phyloP scores from a whole-genome alignment of 2,888 invertebrate genomes.

The Ophion slaviceki region DNA sequence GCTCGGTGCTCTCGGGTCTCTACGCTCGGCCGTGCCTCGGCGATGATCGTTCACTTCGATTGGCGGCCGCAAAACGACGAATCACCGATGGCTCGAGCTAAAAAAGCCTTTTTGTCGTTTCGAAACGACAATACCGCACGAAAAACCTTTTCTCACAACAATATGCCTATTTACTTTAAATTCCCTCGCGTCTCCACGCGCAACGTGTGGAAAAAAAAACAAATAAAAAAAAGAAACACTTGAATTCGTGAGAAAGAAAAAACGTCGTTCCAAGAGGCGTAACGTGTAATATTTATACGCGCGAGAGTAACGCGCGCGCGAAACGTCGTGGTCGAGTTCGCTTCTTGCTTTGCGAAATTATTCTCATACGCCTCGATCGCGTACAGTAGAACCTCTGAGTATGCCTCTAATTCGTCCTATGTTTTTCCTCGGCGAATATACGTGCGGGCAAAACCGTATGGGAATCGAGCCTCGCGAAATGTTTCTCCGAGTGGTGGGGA shows the following conservation, averaged over 20 bases:
- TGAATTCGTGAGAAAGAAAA: background rate
- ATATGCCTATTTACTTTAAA: too few relatives aligned
- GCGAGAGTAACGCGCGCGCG: constrained; percentile 13
- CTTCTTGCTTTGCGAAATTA: constrained; percentile 46
- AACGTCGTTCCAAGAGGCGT: background rate
- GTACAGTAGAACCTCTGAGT: constrained; percentile 30
- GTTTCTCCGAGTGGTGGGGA: constrained; percentile 62
- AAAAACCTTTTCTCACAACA: background rate
- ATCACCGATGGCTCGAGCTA: constrained; percentile 55
- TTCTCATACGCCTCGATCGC: constrained; percentile 27
- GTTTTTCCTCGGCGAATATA: constrained; percentile 1
- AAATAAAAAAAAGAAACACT: background rate
- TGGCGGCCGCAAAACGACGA: constrained; percentile 64
- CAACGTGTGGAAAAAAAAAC: background rate
- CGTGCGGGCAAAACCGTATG: constrained; percentile 15
- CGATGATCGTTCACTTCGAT: constrained; percentile 64
- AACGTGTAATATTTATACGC: constrained; percentile 6
- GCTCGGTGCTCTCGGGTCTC: constrained; percentile 40
- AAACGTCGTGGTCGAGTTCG: constrained; percentile 49
- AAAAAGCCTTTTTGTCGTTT: constrained; percentile 48
- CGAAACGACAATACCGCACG: constrained; percentile 32
- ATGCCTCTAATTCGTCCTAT: constrained; percentile 1
- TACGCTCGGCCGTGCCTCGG: constrained; percentile 61
- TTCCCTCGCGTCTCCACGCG: too few relatives aligned
- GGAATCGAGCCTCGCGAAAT: constrained; percentile 46